Conservation (phyloP, 2,888 invertebrate genomes). For the Cyaniris semiargus region DNA sequence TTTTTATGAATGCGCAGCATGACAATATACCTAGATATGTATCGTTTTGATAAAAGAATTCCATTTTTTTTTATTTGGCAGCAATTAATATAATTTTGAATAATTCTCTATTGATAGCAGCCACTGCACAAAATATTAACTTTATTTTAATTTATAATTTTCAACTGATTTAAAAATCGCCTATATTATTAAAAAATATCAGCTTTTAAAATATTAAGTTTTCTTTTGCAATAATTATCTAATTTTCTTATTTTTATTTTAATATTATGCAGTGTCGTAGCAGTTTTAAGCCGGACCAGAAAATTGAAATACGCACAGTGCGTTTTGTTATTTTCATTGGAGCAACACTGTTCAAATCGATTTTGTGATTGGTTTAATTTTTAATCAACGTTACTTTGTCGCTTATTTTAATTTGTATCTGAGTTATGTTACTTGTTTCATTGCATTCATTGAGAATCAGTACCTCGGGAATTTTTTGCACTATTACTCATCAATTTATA, state of each 20-base stretch:
- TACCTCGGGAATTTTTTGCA: no score
- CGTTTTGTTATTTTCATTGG: not conserved
- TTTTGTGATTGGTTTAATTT: not conserved
- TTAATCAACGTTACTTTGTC: not conserved
- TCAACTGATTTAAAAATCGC: not conserved
- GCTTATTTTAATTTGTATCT: no score
- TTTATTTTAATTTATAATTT: not conserved
- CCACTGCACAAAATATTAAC: not conserved
- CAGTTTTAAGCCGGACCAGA: not conserved
- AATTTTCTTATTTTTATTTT: not conserved
- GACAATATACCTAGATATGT: not conserved
- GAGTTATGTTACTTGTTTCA: no score
- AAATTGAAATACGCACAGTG: not conserved
- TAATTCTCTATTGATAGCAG: not conserved
- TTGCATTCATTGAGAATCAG: no score
- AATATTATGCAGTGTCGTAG: not conserved
- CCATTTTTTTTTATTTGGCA: not conserved
- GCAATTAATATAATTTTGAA: not conserved
- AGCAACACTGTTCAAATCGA: not conserved
- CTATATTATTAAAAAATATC: not conserved
- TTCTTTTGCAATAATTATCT: not conserved
- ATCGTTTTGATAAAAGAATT: not conserved
- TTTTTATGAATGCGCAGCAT: slow-evolving; percentile 11
- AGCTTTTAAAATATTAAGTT: not conserved
- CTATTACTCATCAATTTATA: not conserved